Base-by-base conservation (phyloP, 2,888 invertebrate species). In the Tetramorium bicarinatum region DNA sequence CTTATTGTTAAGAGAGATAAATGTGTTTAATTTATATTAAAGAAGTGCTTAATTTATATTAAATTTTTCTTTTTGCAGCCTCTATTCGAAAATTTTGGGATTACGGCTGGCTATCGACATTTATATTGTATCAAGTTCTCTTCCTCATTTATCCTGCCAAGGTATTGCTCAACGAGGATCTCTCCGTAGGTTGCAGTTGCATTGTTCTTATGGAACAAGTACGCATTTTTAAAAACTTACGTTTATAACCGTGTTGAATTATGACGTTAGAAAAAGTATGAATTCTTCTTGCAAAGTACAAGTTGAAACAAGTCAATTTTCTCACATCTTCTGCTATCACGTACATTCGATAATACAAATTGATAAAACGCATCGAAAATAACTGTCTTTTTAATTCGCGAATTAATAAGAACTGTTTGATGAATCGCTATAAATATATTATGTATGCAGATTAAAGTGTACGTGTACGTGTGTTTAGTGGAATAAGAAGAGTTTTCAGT, bases 161-260 rank as follows among this genome's bases (percentile, higher is more conserved):
- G 64, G 91, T 95, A 69, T 89, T 96, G 3, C 87, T 95, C 18
- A 90, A 94, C 9, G 92, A 95, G 84, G 88, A 95, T 7, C 93
- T 97, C 7, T 96, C 96, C 0, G 95, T 96, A 44, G 96, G 95
- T 3, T 96, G 96, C 8, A 94, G 96, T 25, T 90, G 96, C 8
- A 95, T 96, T 38, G 91, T 97, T 38, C 94, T 96, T 8, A 93
- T 95, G 86, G 97, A 97, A 95, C 96, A 97, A 95, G 97, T 94
- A 93, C 90, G 87, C 87, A 80, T 18, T 0, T 47, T 64, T 21
- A 41, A 47, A 66, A 67, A 47, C 2, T 3, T 64, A 9, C 1
- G 4, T 18, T 44, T 47, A 47, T 47, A 59, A 7, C 29, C 1
- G 13, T 47, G 2, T 18, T 29, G 0, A 44, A 66, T 66, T 25